A percentile compares a stretch with the other conserved stretches of the same genome.
Evolutionary conservation across 2,888 invertebrate genomes (phyloP).

Genomic region (Schizaphis graminum): DNA sequence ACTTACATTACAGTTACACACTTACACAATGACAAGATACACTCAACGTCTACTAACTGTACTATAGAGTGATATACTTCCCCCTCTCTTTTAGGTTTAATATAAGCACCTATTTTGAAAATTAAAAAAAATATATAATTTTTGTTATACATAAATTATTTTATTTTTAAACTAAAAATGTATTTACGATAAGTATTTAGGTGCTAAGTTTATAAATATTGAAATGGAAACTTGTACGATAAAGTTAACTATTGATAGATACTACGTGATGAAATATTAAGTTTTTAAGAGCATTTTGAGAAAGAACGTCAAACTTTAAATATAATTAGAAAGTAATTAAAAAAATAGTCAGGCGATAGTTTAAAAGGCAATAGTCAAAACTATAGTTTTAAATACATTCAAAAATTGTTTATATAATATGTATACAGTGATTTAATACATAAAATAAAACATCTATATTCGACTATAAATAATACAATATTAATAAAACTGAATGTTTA

Average conservation of each 20-base stretch:
- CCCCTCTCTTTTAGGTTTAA: no score
- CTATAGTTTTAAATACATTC: not conserved
- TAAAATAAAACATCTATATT: not conserved
- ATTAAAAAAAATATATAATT: no score
- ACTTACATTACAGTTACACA: no score
- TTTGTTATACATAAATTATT: no score
- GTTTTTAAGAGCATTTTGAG: not conserved
- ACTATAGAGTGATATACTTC: no score
- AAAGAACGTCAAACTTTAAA: not conserved
- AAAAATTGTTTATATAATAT: not conserved
- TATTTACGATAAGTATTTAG: not conserved
- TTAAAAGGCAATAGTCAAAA: not conserved
- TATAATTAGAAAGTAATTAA: not conserved
- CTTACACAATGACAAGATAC: no score
- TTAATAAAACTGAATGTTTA: not conserved
- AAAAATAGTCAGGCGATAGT: not conserved
- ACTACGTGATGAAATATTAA: not conserved
- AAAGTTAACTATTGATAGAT: not conserved
- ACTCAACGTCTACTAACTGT: no score
- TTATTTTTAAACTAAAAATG: not conserved
- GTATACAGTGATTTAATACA: not conserved
- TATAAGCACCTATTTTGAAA: no score
- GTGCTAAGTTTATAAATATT: not conserved
- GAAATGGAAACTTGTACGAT: not conserved
- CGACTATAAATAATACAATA: not conserved